A percentile compares a stretch with the other conserved stretches of the same genome.
phyloP scores from a whole-genome alignment of 1,140 invertebrate genomes.

The Delia radicum region DNA sequence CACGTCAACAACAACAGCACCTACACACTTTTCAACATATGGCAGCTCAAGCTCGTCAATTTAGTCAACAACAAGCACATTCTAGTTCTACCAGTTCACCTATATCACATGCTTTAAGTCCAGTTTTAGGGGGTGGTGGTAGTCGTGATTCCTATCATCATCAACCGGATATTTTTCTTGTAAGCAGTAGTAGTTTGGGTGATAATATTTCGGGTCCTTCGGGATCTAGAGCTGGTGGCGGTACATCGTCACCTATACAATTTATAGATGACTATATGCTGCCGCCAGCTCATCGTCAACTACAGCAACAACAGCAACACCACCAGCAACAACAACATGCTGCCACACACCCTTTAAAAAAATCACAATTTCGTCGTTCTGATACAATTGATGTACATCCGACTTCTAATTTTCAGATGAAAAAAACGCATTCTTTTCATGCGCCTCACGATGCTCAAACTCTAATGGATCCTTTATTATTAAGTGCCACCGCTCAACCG shows the following conservation, averaged over 20 bases:
- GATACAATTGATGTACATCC: slow-evolving; percentile 55
- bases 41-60: slow-evolving; percentile 47
- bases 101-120: slow-evolving; percentile 48
- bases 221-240: slow-evolving; percentile 31
- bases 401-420: slow-evolving; percentile 56
- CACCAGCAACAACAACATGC: slow-evolving; percentile 13
- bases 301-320: not conserved
- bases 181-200: slow-evolving; percentile 54
- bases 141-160: slow-evolving; percentile 6
- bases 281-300: slow-evolving; percentile 32
- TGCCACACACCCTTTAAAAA: slow-evolving; percentile 44
- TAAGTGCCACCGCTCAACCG: slow-evolving; percentile 35
- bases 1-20: slow-evolving; percentile 47
- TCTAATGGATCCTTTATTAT: slow-evolving; percentile 46
- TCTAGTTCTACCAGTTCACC: slow-evolving; percentile 50
- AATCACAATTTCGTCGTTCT: slow-evolving; percentile 51
- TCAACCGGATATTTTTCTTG: slow-evolving; percentile 52
- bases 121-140: slow-evolving; percentile 30
- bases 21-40: slow-evolving; percentile 47
- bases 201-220: slow-evolving; percentile 38
- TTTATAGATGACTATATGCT: slow-evolving; percentile 53
- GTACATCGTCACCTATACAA: slow-evolving; percentile 52
- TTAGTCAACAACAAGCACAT: slow-evolving; percentile 39
- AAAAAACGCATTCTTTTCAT: slow-evolving; percentile 56
- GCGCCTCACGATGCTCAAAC: slow-evolving; percentile 47